Evolutionary conservation across 2,113 vertebrate species (phyloP), one percentile per base, ranked within the genome.

Genomic region (Pseudopipra pipra): DNA sequence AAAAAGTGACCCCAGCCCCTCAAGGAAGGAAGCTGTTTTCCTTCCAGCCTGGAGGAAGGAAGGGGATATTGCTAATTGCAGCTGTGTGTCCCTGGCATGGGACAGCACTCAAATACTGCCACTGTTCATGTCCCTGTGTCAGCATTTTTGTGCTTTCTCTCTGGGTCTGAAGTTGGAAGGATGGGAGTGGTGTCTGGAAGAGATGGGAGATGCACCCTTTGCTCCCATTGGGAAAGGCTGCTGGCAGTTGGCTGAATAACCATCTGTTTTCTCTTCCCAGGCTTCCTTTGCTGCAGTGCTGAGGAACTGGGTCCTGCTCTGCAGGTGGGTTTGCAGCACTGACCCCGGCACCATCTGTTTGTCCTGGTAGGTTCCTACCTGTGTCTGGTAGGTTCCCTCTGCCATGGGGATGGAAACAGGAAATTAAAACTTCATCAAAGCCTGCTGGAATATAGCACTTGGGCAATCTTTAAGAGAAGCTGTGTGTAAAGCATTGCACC

Each of bases 311-410:
- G 19, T 14, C 59, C 39, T 17, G 56, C 86, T 75, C 19, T 5
- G 1, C 5, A 0, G 0, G 22, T 33, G 67, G 37, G 23, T 89
- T 75, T 63, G 87, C 82, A 39, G 58, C 0, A 1, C 73, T 6
- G 19, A 87, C 39, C 51, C 76, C 61, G 1, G 35, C 24, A 1
- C 22, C 3, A 0, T 41, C 16, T 1, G 0, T 0, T 3, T 56
- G 37, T 37, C 37, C 37, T 5, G 25, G 81, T 83, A 76, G 70
- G 85, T 93, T 85, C 65, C 39, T 37, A 37, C 37, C 37, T 37
- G 37, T 37, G 37, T 37, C 37, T 5, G 25, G 81, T 83, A 76
- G 70, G 85, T 93, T 85, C 65, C 39, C 39, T 56, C 30, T 66
- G 58, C 78, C 66, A 16, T 1, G 0, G 58, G 49, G 61, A 8